phyloP scores from a whole-genome alignment of 2,797 vertebrate genomes.

The Nasua narica region DNA sequence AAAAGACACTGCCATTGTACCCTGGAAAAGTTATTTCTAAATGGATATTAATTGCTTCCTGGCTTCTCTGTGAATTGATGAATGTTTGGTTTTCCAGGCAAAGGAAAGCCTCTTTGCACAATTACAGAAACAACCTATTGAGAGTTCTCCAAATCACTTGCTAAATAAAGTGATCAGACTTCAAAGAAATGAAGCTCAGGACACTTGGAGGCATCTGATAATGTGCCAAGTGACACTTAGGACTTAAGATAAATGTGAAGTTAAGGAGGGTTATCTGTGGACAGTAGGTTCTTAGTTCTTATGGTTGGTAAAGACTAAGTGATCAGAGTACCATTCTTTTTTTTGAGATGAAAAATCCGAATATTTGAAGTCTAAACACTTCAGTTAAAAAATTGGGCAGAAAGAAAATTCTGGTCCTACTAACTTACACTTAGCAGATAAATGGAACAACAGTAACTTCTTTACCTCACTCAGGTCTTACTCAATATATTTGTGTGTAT shows the following conservation, averaged over 20 bases:
- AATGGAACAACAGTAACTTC: not conserved
- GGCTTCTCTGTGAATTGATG: not conserved
- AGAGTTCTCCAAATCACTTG: not conserved
- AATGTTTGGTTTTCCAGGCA: slow-evolving; percentile 15
- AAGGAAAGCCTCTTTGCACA: not conserved
- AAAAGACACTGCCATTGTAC: not conserved
- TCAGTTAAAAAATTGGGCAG: not conserved
- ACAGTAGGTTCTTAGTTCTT: not conserved
- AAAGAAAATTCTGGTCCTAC: not conserved
- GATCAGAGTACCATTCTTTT: not conserved
- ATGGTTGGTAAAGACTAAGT: not conserved
- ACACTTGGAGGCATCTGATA: not conserved
- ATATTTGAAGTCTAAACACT: not conserved
- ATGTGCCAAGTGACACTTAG: not conserved
- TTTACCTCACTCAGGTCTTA: not conserved
- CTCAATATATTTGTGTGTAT: not conserved
- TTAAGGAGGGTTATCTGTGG: not conserved
- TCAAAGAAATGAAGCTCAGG: not conserved
- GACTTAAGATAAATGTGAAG: not conserved
- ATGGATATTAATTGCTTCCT: slow-evolving; percentile 23
- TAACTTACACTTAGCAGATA: not conserved
- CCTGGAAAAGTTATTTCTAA: not conserved
- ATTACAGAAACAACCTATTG: not conserved
- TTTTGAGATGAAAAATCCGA: not conserved
- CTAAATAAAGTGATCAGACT: not conserved